Conservation (phyloP, 2,888 invertebrate genomes). For the Muschampia plurimacula region DNA sequence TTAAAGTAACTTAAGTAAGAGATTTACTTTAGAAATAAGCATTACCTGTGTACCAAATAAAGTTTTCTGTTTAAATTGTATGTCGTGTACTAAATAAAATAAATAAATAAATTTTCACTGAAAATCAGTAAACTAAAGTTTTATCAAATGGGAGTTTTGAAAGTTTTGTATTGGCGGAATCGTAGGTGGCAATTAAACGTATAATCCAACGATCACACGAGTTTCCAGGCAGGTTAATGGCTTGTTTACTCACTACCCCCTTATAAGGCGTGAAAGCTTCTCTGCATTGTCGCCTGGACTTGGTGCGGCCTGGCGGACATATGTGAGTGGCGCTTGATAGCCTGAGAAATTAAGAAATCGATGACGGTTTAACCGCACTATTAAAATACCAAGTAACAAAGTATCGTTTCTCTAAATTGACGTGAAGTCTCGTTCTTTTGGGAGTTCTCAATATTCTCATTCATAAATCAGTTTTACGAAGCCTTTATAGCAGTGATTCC, state of each 20-base stretch:
- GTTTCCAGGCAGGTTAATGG: slow-evolving; percentile 70
- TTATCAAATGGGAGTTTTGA: background rate
- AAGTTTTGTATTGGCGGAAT: background rate
- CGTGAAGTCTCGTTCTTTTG: background rate
- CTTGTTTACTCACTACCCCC: slow-evolving; percentile 75
- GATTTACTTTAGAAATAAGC: too few relatives aligned
- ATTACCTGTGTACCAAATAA: too few relatives aligned
- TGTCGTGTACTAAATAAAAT: too few relatives aligned
- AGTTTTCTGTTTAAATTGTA: background rate
- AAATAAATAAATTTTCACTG: background rate
- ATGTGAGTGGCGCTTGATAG: slow-evolving; percentile 58
- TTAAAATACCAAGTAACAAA: slow-evolving; percentile 8
- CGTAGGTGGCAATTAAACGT: slow-evolving; percentile 67
- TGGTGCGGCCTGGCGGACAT: slow-evolving; percentile 67
- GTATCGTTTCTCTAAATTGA: slow-evolving; percentile 13
- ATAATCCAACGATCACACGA: slow-evolving; percentile 75
- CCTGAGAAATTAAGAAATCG: slow-evolving; percentile 51
- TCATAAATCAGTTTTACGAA: background rate
- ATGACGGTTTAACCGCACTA: slow-evolving; percentile 25
- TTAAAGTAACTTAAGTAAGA: too few relatives aligned
- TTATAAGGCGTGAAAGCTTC: slow-evolving; percentile 83
- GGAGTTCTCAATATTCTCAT: slow-evolving; percentile 2
- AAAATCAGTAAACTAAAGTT: background rate
- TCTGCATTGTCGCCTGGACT: slow-evolving; percentile 76
- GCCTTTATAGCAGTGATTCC: background rate